Conservation (phyloP, 2,113 vertebrate genomes). For the Theristicus caerulescens region DNA sequence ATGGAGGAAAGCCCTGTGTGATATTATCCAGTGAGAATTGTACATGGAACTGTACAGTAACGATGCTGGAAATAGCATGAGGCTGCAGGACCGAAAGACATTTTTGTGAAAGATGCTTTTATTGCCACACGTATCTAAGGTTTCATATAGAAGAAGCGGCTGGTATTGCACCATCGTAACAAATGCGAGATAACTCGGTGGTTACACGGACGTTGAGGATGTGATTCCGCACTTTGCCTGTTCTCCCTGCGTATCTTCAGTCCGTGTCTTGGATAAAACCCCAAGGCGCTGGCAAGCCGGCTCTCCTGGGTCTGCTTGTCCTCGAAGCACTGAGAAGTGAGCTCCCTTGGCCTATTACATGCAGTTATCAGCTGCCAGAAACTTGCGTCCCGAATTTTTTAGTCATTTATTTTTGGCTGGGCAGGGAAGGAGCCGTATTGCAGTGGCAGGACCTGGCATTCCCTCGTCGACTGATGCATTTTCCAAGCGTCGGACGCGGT, state of each 20-base stretch:
- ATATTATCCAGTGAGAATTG: not conserved
- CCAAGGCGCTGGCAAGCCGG: not conserved
- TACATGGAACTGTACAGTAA: not conserved
- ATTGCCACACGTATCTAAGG: fast-evolving
- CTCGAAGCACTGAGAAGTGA: not conserved
- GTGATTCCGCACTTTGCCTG: not conserved
- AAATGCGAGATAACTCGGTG: fast-evolving
- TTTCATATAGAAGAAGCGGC: not conserved
- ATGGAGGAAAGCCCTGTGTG: not conserved
- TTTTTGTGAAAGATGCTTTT: not conserved
- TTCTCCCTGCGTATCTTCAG: not conserved
- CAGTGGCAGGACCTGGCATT: not conserved
- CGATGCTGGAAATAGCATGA: not conserved
- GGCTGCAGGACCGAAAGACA: not conserved
- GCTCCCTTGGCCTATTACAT: not conserved
- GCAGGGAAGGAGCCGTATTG: not conserved
- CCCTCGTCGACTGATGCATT: not conserved
- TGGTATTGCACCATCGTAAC: not conserved
- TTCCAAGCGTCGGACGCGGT: not conserved
- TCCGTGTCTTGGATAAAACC: not conserved
- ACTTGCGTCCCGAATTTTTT: not conserved
- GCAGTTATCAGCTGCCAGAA: not conserved
- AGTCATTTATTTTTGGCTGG: not conserved
- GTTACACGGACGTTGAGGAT: fast-evolving
- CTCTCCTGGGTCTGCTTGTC: not conserved